Percentiles rank a stretch among this genome's conserved stretches.
Evolutionary conservation across 1,140 invertebrate genomes (phyloP).

Genomic region (Drosophila eugracilis): DNA sequence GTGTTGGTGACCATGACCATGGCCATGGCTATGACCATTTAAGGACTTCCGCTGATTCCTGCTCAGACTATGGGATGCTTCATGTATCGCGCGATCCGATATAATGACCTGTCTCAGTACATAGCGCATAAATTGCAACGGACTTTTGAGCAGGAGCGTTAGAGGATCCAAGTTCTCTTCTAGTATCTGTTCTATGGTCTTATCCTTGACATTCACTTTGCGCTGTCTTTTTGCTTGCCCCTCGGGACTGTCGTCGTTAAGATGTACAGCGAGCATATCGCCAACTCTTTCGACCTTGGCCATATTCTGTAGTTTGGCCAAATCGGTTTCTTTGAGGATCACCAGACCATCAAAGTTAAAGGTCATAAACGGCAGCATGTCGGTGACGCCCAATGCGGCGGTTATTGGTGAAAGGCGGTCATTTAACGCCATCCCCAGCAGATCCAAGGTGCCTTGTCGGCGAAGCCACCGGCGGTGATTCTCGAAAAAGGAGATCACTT

Average conservation of each 20-base stretch:
- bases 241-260: neutral
- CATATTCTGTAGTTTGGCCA: slow-evolving; percentile 5
- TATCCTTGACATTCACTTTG: too few species aligned
- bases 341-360: slow-evolving; percentile 35
- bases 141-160: too few species aligned
- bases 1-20: too few species aligned
- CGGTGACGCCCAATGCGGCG: slow-evolving; percentile 24
- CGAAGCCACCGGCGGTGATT: slow-evolving; percentile 56
- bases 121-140: too few species aligned
- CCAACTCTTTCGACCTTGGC: slow-evolving; percentile 9
- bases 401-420: neutral
- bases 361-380: slow-evolving; percentile 38
- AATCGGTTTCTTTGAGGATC: slow-evolving; percentile 16
- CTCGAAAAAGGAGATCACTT: slow-evolving; percentile 86
- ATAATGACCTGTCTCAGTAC: too few species aligned
- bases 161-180: too few species aligned
- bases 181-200: too few species aligned
- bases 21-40: too few species aligned
- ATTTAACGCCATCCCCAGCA: slow-evolving; percentile 26
- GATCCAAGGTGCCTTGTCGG: slow-evolving; percentile 36
- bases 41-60: too few species aligned
- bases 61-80: too few species aligned
- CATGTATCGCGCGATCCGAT: too few species aligned
- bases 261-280: slow-evolving; percentile 2
- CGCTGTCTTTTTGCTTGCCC: too few species aligned